A percentile compares a stretch with the other conserved stretches of the same genome.
Evolutionary conservation across 37 sponge, comb jelly and placozoan genomes (phyloP).

Genomic region (Cliona cf. orientalis): DNA sequence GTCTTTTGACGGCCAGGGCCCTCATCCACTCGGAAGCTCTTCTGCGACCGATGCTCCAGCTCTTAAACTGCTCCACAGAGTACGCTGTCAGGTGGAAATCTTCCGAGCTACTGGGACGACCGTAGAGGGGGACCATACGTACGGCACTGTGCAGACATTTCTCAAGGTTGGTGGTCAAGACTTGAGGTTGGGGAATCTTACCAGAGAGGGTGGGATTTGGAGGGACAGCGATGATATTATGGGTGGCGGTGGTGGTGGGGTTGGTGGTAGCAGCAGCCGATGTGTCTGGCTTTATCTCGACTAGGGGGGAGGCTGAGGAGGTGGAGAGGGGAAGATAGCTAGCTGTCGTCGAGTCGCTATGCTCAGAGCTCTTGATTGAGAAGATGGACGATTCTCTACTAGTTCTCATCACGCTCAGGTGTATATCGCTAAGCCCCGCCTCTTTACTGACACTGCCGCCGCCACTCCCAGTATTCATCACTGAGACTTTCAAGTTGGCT

Average conservation of each 20-base stretch:
- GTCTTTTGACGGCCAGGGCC: conserved; percentile 58
- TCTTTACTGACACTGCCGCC: no score
- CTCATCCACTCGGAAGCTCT: conserved; percentile 89
- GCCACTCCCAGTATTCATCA: no score
- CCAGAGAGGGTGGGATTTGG: background rate
- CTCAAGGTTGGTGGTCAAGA: conserved; percentile 33
- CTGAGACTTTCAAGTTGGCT: no score
- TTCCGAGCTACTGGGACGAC: conserved; percentile 11
- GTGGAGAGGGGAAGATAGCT: no score
- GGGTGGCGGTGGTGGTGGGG: conserved; percentile 1
- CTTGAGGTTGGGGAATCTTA: background rate
- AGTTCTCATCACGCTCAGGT: no score
- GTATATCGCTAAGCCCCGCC: no score
- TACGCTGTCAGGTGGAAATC: conserved; percentile 48
- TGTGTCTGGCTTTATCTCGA: no score
- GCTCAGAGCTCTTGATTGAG: no score
- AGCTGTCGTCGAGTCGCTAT: no score
- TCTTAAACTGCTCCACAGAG: conserved; percentile 42
- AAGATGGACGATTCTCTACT: no score
- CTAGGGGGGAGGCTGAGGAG: no score
- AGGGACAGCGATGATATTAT: background rate
- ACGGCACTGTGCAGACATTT: conserved; percentile 50
- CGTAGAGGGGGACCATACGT: conserved; percentile 46
- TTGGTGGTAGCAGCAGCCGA: no score
- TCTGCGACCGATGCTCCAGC: conserved; percentile 69